Base-by-base conservation (phyloP, 2,888 invertebrate genomes). In the Microchrysa polita region DNA sequence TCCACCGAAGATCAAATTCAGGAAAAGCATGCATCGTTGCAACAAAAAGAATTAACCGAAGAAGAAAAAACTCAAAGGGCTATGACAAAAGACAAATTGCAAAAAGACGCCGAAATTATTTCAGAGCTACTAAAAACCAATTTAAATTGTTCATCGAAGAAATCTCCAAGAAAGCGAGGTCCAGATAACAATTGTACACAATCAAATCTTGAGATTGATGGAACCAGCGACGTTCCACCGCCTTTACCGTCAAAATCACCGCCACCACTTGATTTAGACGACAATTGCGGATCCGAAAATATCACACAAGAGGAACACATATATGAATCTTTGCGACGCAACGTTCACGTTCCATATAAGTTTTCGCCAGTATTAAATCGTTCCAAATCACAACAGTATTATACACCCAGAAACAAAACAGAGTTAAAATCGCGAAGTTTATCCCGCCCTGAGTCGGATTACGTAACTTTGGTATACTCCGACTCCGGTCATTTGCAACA, bases 41-140 rank as follows among this genome's bases (percentile, higher is more conserved):
- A 40, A 18, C 57, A 27, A 22, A 12, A 48, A 1, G 55, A 69
- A 40, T 18, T 55, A 16, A 69, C 42, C 1, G 69, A 69, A n/a
- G 69, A 69, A 57, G 69, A 55, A 10, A 69, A 55, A n/a, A 55
- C 16, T n/a, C 55, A 69, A 69, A 16, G 69, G 10, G 69, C 55
- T 7, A 9, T 52, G 40, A 61, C 63, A 10, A 53, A 73, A 52
- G 63, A 61, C 34, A 73, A 78, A 91, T 93, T 83, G 88, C 93
- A 83, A 91, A 81, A 82, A 16, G 85, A 85, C 77, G 82, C 83
- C 0, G 82, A 85, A 71, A 84, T 95, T 63, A 93, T 95, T 67
- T 91, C 93, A 0, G 94, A 94, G 80, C 86, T 95, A 14, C 84
- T 95, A 5, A 90, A 94, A 89, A 92, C 94, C 81, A 94, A 94